These are phyloP conservation scores for Terrapene triunguis DNA, from an alignment of 2,113 vertebrate species.

Conservation along the genomic window DNA sequence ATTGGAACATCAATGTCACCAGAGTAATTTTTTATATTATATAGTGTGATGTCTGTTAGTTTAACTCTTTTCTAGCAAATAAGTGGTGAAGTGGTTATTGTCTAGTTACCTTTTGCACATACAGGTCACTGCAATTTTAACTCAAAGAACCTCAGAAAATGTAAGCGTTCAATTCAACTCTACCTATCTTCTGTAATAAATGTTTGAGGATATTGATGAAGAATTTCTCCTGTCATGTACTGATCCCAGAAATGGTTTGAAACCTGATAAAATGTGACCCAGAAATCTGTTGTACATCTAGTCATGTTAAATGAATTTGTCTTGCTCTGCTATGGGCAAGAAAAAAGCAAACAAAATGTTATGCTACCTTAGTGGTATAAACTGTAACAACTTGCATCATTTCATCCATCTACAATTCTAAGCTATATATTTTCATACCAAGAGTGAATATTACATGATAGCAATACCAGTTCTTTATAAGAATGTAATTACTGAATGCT, in stretches of 20 bases:
- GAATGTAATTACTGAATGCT: background rate
- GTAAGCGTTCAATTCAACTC: background rate
- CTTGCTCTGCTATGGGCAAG: background rate
- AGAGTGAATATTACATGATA: background rate
- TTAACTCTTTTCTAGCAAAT: background rate
- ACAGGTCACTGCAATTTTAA: background rate
- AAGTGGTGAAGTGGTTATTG: background rate
- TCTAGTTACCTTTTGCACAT: background rate
- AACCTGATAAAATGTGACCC: background rate
- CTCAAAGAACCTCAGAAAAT: background rate
- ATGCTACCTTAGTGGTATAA: background rate
- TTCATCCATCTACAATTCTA: background rate
- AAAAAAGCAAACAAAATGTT: background rate
- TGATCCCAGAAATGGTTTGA: background rate
- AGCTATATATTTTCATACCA: background rate
- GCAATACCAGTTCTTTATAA: background rate
- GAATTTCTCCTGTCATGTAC: background rate
- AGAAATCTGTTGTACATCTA: background rate
- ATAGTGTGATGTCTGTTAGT: background rate
- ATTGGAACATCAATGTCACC: background rate
- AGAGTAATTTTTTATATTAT: background rate
- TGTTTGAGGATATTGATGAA: background rate
- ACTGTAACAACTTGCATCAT: background rate
- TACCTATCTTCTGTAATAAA: background rate
- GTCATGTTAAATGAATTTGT: background rate